A percentile compares a stretch with the other conserved stretches of the same genome.
Evolutionary conservation across 2,888 invertebrate genomes (phyloP).

Genomic region (Gymnocheta viridis): DNA sequence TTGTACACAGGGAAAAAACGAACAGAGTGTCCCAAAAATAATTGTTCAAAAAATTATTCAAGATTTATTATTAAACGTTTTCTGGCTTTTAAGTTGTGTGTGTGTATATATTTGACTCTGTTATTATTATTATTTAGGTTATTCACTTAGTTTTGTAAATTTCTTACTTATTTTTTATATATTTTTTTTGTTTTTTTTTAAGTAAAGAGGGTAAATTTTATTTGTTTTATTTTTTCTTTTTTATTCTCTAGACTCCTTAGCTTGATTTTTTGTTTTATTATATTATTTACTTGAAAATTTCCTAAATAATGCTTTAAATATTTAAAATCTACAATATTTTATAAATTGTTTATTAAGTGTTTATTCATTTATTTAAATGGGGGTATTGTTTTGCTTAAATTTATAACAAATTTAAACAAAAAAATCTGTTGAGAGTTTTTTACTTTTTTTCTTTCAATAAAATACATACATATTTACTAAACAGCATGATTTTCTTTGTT

Average conservation of each 20-base stretch:
- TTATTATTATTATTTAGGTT: slow-evolving; percentile 52
- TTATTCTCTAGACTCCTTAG: slow-evolving; percentile 72
- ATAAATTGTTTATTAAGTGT: slow-evolving; percentile 67
- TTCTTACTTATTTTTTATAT: slow-evolving; percentile 70
- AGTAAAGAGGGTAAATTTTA: slow-evolving; percentile 77
- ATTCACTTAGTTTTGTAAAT: slow-evolving; percentile 64
- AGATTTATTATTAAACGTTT: slow-evolving; percentile 48
- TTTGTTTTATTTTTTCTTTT: slow-evolving; percentile 64
- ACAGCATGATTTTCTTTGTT: slow-evolving; percentile 55
- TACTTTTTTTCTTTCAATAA: slow-evolving; percentile 51
- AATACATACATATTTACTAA: slow-evolving; percentile 60
- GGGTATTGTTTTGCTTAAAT: slow-evolving; percentile 61
- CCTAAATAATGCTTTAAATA: slow-evolving; percentile 73
- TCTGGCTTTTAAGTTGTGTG: slow-evolving; percentile 64
- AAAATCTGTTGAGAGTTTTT: slow-evolving; percentile 38
- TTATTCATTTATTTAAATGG: slow-evolving; percentile 53
- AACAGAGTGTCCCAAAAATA: slow-evolving; percentile 51
- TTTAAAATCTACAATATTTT: slow-evolving; percentile 77
- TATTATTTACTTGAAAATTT: slow-evolving; percentile 70
- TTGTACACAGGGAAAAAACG: slow-evolving; percentile 46
- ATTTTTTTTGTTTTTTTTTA: slow-evolving; percentile 73
- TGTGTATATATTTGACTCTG: slow-evolving; percentile 67
- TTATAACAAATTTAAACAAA: slow-evolving; percentile 68
- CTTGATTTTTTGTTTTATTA: slow-evolving; percentile 61
- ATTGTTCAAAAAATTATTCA: slow-evolving; percentile 41